Evolutionary conservation across 2,113 vertebrate species (phyloP).

Genomic region (Pimephales promelas): DNA sequence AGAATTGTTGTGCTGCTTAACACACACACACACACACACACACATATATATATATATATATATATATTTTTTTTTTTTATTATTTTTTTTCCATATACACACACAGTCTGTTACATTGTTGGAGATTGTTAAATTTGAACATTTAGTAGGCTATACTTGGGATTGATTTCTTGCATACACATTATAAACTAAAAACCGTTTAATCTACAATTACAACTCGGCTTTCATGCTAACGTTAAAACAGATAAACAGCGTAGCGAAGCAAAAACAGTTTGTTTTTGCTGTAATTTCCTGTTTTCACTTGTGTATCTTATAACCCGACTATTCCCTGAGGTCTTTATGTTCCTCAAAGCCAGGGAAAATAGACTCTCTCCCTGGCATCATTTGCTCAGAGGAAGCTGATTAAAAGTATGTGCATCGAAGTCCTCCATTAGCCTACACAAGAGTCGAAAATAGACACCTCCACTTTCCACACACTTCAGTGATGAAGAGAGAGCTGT

Average conservation of each 20-base stretch:
- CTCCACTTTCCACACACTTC: constrained; percentile 43
- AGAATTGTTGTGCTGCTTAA: too few relatives aligned
- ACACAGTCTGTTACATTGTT: too few relatives aligned
- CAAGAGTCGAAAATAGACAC: constrained; percentile 50
- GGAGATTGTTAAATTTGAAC: too few relatives aligned
- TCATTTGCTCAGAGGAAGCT: constrained; percentile 20
- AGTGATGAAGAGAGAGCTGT: constrained; percentile 44
- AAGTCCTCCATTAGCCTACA: constrained; percentile 38
- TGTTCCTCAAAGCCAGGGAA: constrained; percentile 28
- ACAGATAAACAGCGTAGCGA: constrained; percentile 17
- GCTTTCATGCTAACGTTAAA: constrained; percentile 7
- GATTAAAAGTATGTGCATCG: constrained; percentile 36
- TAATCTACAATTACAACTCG: neutral
- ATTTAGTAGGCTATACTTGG: neutral
- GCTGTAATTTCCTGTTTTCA: constrained; percentile 26
- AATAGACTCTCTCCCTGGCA: constrained; percentile 8
- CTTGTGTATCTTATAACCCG: constrained; percentile 32
- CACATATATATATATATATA: too few relatives aligned
- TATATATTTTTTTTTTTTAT: too few relatives aligned
- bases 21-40: too few relatives aligned
- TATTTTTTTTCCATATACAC: too few relatives aligned
- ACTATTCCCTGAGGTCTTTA: constrained; percentile 12
- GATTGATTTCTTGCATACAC: neutral
- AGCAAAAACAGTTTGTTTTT: constrained; percentile 43
- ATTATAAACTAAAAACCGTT: neutral